Percentiles rank a stretch among this genome's conserved stretches.
Evolutionary conservation across 2,888 invertebrate species (phyloP).

Genomic region (Leptinotarsa juncta): DNA sequence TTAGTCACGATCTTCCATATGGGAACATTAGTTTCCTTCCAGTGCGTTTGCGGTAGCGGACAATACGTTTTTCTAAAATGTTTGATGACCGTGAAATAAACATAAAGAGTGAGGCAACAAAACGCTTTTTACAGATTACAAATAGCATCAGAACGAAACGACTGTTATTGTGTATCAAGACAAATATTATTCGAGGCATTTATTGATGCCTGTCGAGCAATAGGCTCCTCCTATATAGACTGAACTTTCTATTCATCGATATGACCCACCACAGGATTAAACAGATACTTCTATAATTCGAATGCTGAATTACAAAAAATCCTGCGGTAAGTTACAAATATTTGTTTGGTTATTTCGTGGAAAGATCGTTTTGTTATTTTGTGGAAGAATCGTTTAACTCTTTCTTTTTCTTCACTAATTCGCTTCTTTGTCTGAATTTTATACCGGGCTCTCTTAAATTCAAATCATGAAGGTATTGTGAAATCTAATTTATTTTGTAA

Average conservation of each 20-base stretch:
- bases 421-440: no score
- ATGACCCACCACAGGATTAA: neutral
- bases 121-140: slow-evolving; percentile 39
- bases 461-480: no score
- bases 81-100: slow-evolving; percentile 51
- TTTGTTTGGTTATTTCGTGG: no score
- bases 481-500: no score
- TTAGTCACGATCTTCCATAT: slow-evolving; percentile 47
- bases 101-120: slow-evolving; percentile 48
- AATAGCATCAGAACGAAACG: slow-evolving; percentile 33
- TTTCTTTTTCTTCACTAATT: no score
- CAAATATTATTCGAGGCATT: slow-evolving; percentile 24
- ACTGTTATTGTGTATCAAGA: slow-evolving; percentile 31
- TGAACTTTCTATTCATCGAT: slow-evolving; percentile 5
- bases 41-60: slow-evolving; percentile 34
- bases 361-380: no score
- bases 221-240: neutral
- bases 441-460: no score
- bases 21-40: slow-evolving; percentile 49
- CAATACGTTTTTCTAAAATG: slow-evolving; percentile 28
- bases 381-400: no score
- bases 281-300: neutral
- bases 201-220: slow-evolving; percentile 19
- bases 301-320: no score
- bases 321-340: no score